phyloP scores from a whole-genome alignment of 2,113 vertebrate genomes.

The Cyprinodon tularosa region DNA sequence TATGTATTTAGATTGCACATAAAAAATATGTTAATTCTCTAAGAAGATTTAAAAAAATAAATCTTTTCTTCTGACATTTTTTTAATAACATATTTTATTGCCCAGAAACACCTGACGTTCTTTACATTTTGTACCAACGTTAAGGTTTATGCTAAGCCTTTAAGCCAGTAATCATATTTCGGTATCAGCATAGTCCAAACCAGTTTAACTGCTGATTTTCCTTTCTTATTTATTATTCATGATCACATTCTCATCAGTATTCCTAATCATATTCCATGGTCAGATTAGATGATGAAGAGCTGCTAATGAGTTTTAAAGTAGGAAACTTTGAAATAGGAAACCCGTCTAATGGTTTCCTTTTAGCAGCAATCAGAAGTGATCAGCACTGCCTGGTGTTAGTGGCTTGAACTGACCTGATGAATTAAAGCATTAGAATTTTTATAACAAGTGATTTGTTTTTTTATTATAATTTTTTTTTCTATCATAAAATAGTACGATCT shows the following conservation, averaged over 20 bases:
- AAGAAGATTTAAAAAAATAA: background rate
- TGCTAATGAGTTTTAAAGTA: slow-evolving; percentile 55
- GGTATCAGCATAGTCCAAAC: slow-evolving; percentile 6
- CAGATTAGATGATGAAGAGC: slow-evolving; percentile 43
- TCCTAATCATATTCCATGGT: slow-evolving; percentile 14
- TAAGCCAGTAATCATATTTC: slow-evolving; percentile 12
- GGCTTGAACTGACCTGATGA: background rate
- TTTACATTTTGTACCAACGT: no score
- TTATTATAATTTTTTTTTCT: background rate
- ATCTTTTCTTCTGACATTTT: background rate
- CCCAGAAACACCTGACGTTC: no score
- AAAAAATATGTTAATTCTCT: background rate
- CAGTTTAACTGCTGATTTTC: slow-evolving; percentile 39
- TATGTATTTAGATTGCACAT: background rate
- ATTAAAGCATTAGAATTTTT: slow-evolving; percentile 12
- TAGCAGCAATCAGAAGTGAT: slow-evolving; percentile 29
- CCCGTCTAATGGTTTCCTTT: slow-evolving; percentile 24
- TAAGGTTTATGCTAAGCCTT: background rate
- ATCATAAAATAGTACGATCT: background rate
- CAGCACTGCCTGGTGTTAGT: slow-evolving; percentile 1
- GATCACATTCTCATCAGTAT: slow-evolving; percentile 37
- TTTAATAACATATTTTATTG: no score
- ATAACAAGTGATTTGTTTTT: background rate
- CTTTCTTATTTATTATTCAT: slow-evolving; percentile 53
- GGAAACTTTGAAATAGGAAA: slow-evolving; percentile 22